phyloP scores from a whole-genome alignment of 2,113 vertebrate species.

The Thomomys bottae region DNA sequence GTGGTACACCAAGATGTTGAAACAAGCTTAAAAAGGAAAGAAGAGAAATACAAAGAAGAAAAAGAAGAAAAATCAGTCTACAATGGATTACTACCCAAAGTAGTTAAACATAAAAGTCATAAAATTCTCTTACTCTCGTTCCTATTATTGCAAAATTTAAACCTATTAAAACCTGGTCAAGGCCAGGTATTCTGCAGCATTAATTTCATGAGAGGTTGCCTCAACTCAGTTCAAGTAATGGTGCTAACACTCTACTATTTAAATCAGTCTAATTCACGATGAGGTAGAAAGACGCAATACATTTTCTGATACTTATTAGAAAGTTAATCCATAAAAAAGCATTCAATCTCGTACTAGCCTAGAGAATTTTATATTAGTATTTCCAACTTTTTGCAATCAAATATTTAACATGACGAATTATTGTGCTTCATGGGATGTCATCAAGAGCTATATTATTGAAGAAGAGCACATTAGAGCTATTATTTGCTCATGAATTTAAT shows the following conservation, averaged over 20 bases:
- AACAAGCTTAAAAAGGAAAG: background rate
- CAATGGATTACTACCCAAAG: background rate
- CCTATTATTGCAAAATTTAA: background rate
- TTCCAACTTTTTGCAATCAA: background rate
- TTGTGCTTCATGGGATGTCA: background rate
- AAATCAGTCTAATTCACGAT: background rate
- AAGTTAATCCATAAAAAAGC: background rate
- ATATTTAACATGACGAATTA: background rate
- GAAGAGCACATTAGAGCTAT: background rate
- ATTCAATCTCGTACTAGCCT: background rate
- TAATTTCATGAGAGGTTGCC: background rate
- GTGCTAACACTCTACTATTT: accelerated
- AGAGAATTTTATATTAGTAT: background rate
- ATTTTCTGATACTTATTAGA: background rate
- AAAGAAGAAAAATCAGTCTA: background rate
- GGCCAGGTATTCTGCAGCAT: background rate
- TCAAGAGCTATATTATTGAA: background rate
- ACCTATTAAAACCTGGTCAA: too few relatives aligned
- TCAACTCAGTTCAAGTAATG: background rate
- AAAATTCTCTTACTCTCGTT: background rate
- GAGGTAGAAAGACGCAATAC: background rate
- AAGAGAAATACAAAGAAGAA: background rate
- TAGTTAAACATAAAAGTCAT: background rate
- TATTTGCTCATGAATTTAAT: background rate
- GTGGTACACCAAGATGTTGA: too few relatives aligned